Conservation (phyloP, 2,797 vertebrate genomes). For the Podarcis siculus region DNA sequence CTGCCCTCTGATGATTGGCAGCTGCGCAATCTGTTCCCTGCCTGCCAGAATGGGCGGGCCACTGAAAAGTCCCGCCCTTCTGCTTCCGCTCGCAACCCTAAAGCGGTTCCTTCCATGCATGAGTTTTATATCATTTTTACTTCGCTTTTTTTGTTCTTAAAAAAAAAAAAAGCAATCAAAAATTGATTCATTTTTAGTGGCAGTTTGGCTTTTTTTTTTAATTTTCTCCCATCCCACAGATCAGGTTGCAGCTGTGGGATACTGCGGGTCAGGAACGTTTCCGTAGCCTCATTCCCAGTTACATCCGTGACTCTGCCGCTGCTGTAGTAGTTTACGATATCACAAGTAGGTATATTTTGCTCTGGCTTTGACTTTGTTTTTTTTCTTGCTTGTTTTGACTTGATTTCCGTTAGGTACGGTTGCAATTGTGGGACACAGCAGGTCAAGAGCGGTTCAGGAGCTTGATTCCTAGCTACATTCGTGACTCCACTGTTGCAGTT, state of each 20-base stretch:
- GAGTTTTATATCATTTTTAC: slow-evolving; percentile 46
- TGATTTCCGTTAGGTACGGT: slow-evolving; percentile 88
- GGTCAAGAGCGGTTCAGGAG: slow-evolving; percentile 94
- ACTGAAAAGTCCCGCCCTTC: rapidly evolving
- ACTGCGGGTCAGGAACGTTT: slow-evolving; percentile 99
- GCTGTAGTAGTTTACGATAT: slow-evolving; percentile 99
- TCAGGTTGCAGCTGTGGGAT: slow-evolving; percentile 99
- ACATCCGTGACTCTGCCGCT: slow-evolving; percentile 98
- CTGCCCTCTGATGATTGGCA: neutral
- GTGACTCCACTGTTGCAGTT: slow-evolving; percentile 93
- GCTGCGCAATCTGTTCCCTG: neutral
- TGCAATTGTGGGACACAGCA: slow-evolving; percentile 94
- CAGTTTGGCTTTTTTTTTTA: slow-evolving; percentile 71
- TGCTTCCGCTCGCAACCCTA: slow-evolving; percentile 60
- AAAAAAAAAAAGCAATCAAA: slow-evolving; percentile 30
- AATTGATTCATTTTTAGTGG: slow-evolving; percentile 71
- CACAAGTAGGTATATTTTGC: slow-evolving; percentile 93
- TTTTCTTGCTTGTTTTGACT: slow-evolving; percentile 83
- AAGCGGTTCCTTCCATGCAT: slow-evolving; percentile 62
- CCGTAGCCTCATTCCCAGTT: slow-evolving; percentile 99
- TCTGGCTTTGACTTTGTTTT: slow-evolving; percentile 79
- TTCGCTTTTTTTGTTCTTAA: slow-evolving; percentile 49
- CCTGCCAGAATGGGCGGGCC: neutral
- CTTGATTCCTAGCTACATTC: slow-evolving; percentile 95
- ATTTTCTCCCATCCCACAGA: slow-evolving; percentile 88